Evolutionary conservation across 2,797 vertebrate genomes (phyloP).

Genomic region (Cyprinella venusta): DNA sequence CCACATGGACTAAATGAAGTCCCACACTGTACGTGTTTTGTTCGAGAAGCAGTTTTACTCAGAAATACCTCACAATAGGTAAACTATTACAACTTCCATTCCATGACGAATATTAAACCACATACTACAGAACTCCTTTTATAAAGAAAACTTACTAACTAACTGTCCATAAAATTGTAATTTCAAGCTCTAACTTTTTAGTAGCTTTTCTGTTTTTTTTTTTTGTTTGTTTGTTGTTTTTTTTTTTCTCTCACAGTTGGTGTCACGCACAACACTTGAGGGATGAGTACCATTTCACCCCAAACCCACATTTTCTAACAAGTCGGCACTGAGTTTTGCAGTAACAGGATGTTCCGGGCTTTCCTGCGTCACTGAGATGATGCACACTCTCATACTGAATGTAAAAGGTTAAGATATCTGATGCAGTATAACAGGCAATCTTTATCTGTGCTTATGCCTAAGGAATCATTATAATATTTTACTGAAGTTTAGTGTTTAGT

Average conservation of each 20-base stretch:
- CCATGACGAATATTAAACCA: neutral
- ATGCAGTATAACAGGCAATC: neutral
- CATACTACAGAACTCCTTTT: neutral
- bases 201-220: slow-evolving; percentile 13
- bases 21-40: no score
- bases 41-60: no score
- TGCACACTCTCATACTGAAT: slow-evolving; percentile 22
- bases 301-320: slow-evolving; percentile 39
- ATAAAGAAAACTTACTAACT: neutral
- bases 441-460: neutral
- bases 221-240: no score
- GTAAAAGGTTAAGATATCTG: slow-evolving; percentile 31
- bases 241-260: slow-evolving; percentile 36
- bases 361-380: slow-evolving; percentile 36
- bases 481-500: neutral
- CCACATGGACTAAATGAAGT: neutral
- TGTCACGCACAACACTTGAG: slow-evolving; percentile 45
- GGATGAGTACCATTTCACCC: slow-evolving; percentile 33
- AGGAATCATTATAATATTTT: neutral
- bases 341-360: slow-evolving; percentile 37
- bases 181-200: slow-evolving; percentile 9
- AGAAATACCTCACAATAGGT: no score
- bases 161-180: neutral
- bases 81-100: no score
- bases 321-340: slow-evolving; percentile 34